Evolutionary conservation across 2,888 invertebrate species (phyloP).

Genomic region (Neuroscelio doddi): DNA sequence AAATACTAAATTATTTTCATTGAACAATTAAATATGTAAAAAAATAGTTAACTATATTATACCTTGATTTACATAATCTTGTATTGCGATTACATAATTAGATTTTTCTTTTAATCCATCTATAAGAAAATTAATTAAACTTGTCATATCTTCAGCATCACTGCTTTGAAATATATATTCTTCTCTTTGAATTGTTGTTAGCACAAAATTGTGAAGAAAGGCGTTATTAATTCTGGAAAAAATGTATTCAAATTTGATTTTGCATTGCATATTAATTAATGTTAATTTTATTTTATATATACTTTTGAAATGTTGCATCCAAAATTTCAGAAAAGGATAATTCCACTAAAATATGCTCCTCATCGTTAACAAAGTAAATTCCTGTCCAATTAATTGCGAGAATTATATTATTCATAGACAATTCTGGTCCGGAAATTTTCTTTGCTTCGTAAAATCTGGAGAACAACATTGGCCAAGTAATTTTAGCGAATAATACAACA

Average conservation of each 20-base stretch:
- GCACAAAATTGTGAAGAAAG: constrained; percentile 79
- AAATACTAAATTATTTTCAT: too few relatives aligned
- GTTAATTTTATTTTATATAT: constrained; percentile 32
- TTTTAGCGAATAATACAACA: constrained; percentile 91
- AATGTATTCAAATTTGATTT: background rate
- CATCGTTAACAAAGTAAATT: constrained; percentile 92
- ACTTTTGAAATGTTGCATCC: constrained; percentile 78
- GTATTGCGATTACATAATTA: constrained; percentile 85
- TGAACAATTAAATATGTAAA: background rate
- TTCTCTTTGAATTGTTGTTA: constrained; percentile 89
- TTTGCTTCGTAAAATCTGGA: constrained; percentile 94
- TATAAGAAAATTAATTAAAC: constrained; percentile 87
- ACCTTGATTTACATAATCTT: constrained; percentile 75
- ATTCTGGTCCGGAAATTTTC: constrained; percentile 80
- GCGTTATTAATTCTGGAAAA: constrained; percentile 41
- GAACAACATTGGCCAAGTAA: constrained; percentile 95
- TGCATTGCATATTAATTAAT: background rate
- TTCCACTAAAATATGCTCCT: constrained; percentile 92
- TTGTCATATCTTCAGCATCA: constrained; percentile 88
- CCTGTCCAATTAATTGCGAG: constrained; percentile 95
- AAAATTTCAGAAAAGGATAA: constrained; percentile 89
- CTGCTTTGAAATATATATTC: constrained; percentile 93
- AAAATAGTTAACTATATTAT: constrained; percentile 22
- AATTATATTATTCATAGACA: constrained; percentile 83
- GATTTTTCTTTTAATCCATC: constrained; percentile 91